Conservation (phyloP, 2,888 invertebrate genomes). For the Pasiphila rectangulata region DNA sequence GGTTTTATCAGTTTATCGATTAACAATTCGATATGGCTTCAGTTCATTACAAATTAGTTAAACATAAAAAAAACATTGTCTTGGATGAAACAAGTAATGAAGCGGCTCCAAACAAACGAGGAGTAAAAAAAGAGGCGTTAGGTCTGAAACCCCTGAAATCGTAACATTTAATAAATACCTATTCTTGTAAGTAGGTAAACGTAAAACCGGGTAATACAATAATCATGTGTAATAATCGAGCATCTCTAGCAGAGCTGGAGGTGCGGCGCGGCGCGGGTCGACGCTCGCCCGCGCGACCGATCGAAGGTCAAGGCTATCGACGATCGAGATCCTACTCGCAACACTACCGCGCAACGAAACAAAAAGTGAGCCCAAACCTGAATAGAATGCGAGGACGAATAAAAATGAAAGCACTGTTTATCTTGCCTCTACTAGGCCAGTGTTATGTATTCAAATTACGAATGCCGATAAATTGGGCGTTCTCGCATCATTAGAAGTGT, state of each 20-base stretch:
- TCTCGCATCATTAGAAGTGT: conserved; percentile 27
- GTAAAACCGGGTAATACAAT: conserved; percentile 31
- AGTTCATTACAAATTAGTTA: background rate
- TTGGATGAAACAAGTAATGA: no score
- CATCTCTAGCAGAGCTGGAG: conserved; percentile 43
- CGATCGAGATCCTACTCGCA: conserved; percentile 58
- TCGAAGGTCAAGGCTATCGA: conserved; percentile 76
- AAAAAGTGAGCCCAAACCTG: conserved; percentile 80
- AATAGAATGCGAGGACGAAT: conserved; percentile 76
- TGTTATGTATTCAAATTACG: conserved; percentile 32
- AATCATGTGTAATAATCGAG: conserved; percentile 36
- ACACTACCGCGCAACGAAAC: conserved; percentile 61
- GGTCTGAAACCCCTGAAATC: no score
- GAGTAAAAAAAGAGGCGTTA: no score
- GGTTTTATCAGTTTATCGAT: conserved; percentile 1
- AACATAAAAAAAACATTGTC: no score
- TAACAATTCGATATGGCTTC: background rate
- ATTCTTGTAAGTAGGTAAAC: no score
- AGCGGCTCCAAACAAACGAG: no score
- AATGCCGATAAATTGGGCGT: conserved; percentile 23
- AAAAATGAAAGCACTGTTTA: conserved; percentile 76
- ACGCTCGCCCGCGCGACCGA: conserved; percentile 72
- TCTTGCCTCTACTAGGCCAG: conserved; percentile 43
- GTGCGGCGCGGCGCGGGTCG: conserved; percentile 58
- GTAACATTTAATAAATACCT: no score